A percentile compares a stretch with the other conserved stretches of the same genome.
These are phyloP conservation scores for Solenopsis fugax DNA, from an alignment of 1,140 invertebrate species.

Conservation along the genomic window DNA sequence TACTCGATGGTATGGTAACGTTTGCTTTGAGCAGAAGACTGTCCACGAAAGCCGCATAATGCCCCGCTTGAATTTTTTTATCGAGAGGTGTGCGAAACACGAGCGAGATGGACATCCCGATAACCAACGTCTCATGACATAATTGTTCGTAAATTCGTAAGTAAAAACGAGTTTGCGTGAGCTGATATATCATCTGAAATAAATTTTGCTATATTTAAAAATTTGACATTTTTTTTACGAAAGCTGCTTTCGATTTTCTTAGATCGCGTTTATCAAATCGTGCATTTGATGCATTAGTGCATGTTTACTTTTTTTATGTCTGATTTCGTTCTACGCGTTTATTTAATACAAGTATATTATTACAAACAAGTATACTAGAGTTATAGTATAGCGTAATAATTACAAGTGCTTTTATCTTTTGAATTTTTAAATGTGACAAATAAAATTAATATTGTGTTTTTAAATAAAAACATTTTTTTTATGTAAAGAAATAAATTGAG, in stretches of 20 bases:
- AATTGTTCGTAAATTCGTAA: background rate
- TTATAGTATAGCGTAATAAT: background rate
- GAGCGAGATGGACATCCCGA: constrained; percentile 3
- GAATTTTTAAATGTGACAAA: background rate
- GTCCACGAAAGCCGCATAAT: constrained; percentile 54
- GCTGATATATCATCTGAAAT: background rate
- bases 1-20: constrained; percentile 69
- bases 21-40: constrained; percentile 69
- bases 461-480: background rate
- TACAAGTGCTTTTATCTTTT: background rate
- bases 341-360: constrained; percentile 1
- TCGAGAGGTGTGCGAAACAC: constrained; percentile 38
- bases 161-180: background rate
- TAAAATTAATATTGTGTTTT: background rate
- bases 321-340: background rate
- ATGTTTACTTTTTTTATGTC: background rate
- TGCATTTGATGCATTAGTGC: background rate
- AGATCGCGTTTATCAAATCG: background rate
- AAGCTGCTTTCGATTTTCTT: background rate
- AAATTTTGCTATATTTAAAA: background rate
- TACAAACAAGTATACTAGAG: background rate
- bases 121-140: background rate
- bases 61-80: constrained; percentile 43
- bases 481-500: background rate
- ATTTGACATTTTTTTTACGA: background rate